Percentiles rank a stretch among this genome's conserved stretches.
These are phyloP conservation scores for Panulirus ornatus DNA, from an alignment of 1,140 invertebrate genomes.

Conservation along the genomic window DNA sequence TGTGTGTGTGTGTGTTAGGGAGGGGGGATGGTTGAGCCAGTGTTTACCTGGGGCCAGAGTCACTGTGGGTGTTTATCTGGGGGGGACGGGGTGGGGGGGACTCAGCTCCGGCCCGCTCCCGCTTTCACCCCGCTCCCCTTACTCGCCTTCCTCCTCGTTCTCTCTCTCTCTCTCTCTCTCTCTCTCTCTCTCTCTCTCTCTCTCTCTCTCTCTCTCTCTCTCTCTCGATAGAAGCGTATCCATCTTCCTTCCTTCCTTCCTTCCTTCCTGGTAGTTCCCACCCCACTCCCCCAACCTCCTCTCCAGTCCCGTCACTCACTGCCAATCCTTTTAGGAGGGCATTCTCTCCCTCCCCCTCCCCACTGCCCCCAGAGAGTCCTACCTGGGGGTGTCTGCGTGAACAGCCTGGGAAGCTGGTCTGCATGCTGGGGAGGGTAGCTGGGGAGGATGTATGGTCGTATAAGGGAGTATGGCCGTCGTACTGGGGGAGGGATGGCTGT, in stretches of 20 bases:
- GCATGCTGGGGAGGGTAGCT: too few species aligned
- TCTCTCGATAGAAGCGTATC: too few species aligned
- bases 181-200: slow-evolving; percentile 27
- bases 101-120: background rate
- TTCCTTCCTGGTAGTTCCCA: background rate
- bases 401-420: too few species aligned
- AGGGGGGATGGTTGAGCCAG: too few species aligned
- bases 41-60: too few species aligned
- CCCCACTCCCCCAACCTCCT: background rate
- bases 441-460: too few species aligned
- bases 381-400: too few species aligned
- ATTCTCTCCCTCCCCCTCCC: background rate
- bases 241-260: background rate
- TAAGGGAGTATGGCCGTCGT: too few species aligned
- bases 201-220: background rate
- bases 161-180: slow-evolving; percentile 40
- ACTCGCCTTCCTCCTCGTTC: slow-evolving; percentile 12
- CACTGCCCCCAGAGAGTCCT: too few species aligned
- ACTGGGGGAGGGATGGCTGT: too few species aligned
- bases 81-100: too few species aligned
- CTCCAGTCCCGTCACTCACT: background rate
- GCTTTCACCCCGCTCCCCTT: background rate
- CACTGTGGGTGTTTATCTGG: too few species aligned
- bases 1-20: background rate
- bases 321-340: background rate